Conservation (phyloP, 2,113 vertebrate genomes). For the Oncorhynchus tshawytscha region DNA sequence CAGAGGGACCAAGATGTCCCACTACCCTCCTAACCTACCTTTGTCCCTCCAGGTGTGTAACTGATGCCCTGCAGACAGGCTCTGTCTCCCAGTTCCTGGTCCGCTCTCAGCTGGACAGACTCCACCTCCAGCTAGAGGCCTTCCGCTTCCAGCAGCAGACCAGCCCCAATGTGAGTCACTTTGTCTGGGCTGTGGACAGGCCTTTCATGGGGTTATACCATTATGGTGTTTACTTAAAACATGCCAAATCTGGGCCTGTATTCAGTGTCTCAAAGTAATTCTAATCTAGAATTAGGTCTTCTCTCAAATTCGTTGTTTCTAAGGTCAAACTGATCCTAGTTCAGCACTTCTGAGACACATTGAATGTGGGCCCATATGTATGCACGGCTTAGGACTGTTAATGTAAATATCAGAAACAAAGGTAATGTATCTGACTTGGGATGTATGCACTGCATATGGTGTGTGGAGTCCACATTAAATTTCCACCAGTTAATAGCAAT, state of each 20-base stretch:
- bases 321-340: too few species aligned
- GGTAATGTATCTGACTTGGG: too few species aligned
- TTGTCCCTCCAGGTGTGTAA: slow-evolving; percentile 22
- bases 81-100: slow-evolving; percentile 23
- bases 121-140: slow-evolving; percentile 21
- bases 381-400: too few species aligned
- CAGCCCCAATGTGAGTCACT: slow-evolving; percentile 6
- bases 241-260: too few species aligned
- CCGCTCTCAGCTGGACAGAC: neutral
- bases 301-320: too few species aligned
- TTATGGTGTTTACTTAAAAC: too few species aligned
- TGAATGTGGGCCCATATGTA: too few species aligned
- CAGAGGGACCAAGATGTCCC: neutral
- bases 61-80: slow-evolving; percentile 17
- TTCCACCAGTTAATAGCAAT: neutral
- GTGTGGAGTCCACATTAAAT: neutral
- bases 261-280: too few species aligned
- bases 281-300: too few species aligned
- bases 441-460: neutral
- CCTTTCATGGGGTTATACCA: neutral
- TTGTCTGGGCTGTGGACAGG: neutral
- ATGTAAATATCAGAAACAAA: neutral
- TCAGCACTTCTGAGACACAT: too few species aligned
- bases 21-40: neutral
- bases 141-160: slow-evolving; percentile 22